phyloP scores from a whole-genome alignment of 2,797 vertebrate genomes.

The Epinephelus awoara region DNA sequence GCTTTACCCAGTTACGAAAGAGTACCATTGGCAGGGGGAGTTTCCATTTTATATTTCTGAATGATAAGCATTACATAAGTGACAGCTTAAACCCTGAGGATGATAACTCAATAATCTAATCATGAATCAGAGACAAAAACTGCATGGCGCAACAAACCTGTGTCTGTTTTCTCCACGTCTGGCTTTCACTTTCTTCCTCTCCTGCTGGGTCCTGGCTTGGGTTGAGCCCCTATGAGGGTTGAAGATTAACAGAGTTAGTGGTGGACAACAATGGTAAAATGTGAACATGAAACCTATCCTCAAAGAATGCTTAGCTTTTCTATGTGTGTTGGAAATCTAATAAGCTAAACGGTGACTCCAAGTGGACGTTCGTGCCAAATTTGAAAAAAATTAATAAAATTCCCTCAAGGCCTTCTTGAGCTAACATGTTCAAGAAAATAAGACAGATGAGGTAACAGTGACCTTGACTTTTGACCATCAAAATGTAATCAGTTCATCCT shows the following conservation, averaged over 20 bases:
- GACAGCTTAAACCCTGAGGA: neutral
- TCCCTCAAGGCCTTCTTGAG: no score
- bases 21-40: no score
- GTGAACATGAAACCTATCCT: conserved; percentile 61
- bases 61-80: neutral
- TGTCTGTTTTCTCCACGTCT: conserved; percentile 85
- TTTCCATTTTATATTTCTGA: no score
- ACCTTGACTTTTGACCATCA: no score
- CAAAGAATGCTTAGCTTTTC: neutral
- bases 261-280: conserved; percentile 83
- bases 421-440: no score
- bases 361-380: no score
- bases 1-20: no score
- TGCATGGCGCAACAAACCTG: conserved; percentile 83
- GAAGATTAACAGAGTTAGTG: conserved; percentile 84
- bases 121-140: neutral
- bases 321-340: neutral
- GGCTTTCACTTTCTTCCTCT: conserved; percentile 92
- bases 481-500: no score
- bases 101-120: neutral
- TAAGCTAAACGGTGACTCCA: no score
- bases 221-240: conserved; percentile 85
- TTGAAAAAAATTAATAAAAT: no score
- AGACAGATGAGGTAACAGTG: no score
- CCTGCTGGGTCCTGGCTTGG: conserved; percentile 89